Evolutionary conservation across 2,113 vertebrate genomes (phyloP), one percentile per base, ranked within the genome.

Genomic region (Aegithalos caudatus): DNA sequence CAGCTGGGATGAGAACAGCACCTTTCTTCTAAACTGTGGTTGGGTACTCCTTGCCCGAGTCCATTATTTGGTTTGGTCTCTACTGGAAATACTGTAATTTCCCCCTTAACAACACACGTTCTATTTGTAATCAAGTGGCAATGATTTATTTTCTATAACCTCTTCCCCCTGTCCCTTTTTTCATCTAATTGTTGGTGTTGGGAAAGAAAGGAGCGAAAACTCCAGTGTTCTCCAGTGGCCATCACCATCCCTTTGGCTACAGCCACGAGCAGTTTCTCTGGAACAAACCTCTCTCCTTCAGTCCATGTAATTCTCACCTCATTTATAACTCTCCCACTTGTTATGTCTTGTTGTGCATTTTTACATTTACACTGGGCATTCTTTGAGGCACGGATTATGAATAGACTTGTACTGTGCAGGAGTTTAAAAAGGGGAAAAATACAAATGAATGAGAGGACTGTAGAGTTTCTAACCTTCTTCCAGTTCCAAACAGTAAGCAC

Each of bases 291-390:
- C 54, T 73, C 88, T 61, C 74, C 67, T 88, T 77, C 47, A 50
- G 71, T 38, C 5, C 3, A 2, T 74, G 62, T 38, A 80, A 88
- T 90, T 94, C 79, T 92, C 4, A 2, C 69, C 60, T 90, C 10
- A 0, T 86, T 92, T 95, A 80, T 86, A 56, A 67, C 51, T 93
- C 79, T 77, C 67, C 11, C 72, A 57, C 93, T 93, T 94, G 94
- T 88, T 94, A 40, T 7, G 37, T 92, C 94, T 96, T 93, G 89
- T 87, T 94, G 74, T 87, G 92, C 90, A 47, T 91, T 94, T 95
- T 81, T 96, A 58, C 61, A 64, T 94, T 80, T 74, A 86, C 77
- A 65, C 53, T 7, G 72, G 62, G 44, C 76, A 48, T 86, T 93
- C 90, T 96, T 81, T 86, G 67, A 86, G 85, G 90, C 76, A 66